Percentiles rank a stretch among this genome's conserved stretches.
phyloP scores from a whole-genome alignment of 2,113 vertebrate genomes.

The Archilochus colubris region DNA sequence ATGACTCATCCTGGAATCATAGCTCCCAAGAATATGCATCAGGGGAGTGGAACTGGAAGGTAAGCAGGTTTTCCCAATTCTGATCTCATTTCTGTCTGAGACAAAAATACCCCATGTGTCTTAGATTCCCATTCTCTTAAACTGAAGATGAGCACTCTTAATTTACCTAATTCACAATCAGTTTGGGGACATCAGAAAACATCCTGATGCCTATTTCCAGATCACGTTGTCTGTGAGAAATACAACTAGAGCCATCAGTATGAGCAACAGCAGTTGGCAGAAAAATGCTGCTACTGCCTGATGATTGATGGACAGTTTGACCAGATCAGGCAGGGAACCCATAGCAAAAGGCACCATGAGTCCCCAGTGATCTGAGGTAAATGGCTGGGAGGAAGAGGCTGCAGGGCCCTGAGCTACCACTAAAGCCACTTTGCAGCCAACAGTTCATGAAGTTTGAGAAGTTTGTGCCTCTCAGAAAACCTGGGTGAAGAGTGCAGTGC shows the following conservation, averaged over 20 bases:
- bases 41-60: background rate
- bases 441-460: background rate
- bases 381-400: background rate
- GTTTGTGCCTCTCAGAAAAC: background rate
- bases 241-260: too few relatives aligned
- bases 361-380: background rate
- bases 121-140: background rate
- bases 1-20: background rate
- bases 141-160: background rate
- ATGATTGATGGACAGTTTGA: background rate
- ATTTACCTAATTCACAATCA: background rate
- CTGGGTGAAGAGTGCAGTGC: background rate
- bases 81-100: background rate
- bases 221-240: background rate
- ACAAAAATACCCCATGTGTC: background rate
- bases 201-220: background rate
- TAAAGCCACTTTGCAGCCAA: background rate
- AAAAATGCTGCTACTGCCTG: background rate
- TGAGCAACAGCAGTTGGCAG: background rate
- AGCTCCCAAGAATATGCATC: background rate
- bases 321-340: background rate
- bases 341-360: accelerated
- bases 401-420: background rate
- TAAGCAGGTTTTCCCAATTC: background rate
- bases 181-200: background rate